Base-by-base conservation (phyloP, 1,140 invertebrate species). In the Orius insidiosus region DNA sequence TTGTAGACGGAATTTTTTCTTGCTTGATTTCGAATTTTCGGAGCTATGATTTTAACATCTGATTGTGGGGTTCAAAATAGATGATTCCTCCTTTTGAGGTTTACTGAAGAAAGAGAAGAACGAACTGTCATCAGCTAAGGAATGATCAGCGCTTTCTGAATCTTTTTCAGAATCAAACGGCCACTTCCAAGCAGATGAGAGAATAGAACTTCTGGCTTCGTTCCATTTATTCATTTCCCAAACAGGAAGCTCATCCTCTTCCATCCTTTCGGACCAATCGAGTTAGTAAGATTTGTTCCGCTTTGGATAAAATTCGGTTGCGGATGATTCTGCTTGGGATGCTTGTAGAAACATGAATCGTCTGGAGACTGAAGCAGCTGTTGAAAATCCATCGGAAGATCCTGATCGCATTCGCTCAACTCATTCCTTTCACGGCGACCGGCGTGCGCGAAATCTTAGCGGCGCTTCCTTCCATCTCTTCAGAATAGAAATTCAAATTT, bases 1-100 rank as follows among this genome's bases (percentile, higher is more conserved):
- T 64, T 1, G 78, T 80, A 9, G 73, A 78, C 16, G 82, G 62
- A 42, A 82, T 60, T 60, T 80, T 75, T 58, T 83, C 78, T 16
- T 78, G 24, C 3, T 3, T 24, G 24, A 24, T 24, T 24, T 24
- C 68, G 45, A 14, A 41, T 14, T 5, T 47, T 35, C 3, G n/a
- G 5, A 39, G 24, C 34, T 3, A 11, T 24, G 24, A 24, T 37
- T 37, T 51, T 34, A 5, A 48, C 38, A 8, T 45, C 10, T 9
- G 49, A 14, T 33, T 53, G 52, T 5, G 46, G 32, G 5, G 38
- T 41, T 41, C 49, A 18, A 18, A n/a, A n/a, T n/a, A n/a, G n/a
- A n/a, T n/a, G 10, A 18, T 44, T 51, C 13, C 30, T 43, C 41
- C 43, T 16, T 35, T 53, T 13, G 24, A 24, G 24, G 24, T 24